These are phyloP conservation scores for Isichthys henryi DNA, from an alignment of 2,113 vertebrate species.

Conservation along the genomic window DNA sequence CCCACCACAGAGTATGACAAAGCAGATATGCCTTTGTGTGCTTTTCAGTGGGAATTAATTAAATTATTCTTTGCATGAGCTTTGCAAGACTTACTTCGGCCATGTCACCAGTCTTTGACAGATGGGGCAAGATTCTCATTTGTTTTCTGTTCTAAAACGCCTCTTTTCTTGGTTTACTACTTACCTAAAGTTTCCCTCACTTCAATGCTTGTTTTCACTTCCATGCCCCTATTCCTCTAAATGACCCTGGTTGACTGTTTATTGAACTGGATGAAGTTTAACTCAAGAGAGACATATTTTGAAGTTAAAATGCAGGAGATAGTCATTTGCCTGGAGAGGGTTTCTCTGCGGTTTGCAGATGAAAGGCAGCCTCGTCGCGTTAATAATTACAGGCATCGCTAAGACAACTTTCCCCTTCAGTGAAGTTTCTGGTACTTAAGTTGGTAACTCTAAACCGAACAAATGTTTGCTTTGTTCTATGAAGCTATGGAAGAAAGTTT, in stretches of 20 bases:
- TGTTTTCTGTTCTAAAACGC: background rate
- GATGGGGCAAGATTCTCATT: background rate
- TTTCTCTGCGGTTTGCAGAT: background rate
- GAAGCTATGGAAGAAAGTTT: conserved; percentile 17
- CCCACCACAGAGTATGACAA: background rate
- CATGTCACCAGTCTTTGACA: background rate
- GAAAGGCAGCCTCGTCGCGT: background rate
- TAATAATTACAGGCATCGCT: conserved; percentile 9
- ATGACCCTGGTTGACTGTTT: background rate
- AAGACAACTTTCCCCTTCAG: background rate
- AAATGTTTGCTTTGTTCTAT: conserved; percentile 21
- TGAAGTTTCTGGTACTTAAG: background rate
- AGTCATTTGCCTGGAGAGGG: background rate
- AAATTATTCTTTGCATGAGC: background rate
- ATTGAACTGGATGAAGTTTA: background rate
- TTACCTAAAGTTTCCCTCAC: background rate
- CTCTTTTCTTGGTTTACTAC: background rate
- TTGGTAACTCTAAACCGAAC: conserved; percentile 18
- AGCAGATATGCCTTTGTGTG: background rate
- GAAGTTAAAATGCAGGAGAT: background rate
- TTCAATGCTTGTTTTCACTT: background rate
- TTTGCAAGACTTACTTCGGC: background rate
- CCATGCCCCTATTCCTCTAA: background rate
- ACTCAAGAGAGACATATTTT: background rate
- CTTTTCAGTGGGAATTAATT: background rate